A percentile compares a stretch with the other conserved stretches of the same genome.
Conservation (phyloP, 1,140 invertebrate species). For the Nasonia longicornis region DNA sequence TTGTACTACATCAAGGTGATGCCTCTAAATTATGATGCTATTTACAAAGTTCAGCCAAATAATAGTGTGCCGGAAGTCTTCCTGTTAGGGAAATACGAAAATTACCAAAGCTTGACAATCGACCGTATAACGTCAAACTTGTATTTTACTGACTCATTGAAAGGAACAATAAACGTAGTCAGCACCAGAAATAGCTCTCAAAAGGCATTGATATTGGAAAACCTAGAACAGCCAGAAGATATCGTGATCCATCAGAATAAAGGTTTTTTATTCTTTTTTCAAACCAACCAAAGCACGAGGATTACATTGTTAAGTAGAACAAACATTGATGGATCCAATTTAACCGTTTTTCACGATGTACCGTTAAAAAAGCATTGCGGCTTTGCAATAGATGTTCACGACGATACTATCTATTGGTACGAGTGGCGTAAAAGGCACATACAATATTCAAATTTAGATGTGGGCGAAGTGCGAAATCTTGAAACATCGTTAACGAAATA, state of each 20-base stretch:
- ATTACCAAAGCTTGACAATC: slow-evolving; percentile 32
- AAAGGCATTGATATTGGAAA: slow-evolving; percentile 13
- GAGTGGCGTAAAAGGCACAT: slow-evolving; percentile 17
- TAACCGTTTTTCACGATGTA: neutral
- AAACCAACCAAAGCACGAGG: neutral
- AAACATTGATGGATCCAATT: slow-evolving; percentile 15
- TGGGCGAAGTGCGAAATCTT: neutral
- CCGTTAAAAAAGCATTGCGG: slow-evolving; percentile 11
- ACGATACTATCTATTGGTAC: slow-evolving; percentile 38
- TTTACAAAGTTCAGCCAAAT: slow-evolving; percentile 33
- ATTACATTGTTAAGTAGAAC: neutral
- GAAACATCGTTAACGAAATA: neutral
- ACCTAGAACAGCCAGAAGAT: slow-evolving; percentile 22
- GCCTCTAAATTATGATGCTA: neutral
- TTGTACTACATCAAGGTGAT: slow-evolving; percentile 28
- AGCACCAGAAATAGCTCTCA: neutral
- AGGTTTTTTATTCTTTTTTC: slow-evolving; percentile 32
- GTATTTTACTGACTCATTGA: slow-evolving; percentile 13
- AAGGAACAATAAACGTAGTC: neutral
- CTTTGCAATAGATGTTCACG: slow-evolving; percentile 7
- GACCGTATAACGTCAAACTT: neutral
- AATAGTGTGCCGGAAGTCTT: slow-evolving; percentile 9
- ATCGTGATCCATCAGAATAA: neutral
- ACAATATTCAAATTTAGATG: slow-evolving; percentile 16
- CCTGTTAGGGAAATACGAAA: neutral